phyloP scores from a whole-genome alignment of 2,113 vertebrate species.

The Heloderma charlesbogerti region DNA sequence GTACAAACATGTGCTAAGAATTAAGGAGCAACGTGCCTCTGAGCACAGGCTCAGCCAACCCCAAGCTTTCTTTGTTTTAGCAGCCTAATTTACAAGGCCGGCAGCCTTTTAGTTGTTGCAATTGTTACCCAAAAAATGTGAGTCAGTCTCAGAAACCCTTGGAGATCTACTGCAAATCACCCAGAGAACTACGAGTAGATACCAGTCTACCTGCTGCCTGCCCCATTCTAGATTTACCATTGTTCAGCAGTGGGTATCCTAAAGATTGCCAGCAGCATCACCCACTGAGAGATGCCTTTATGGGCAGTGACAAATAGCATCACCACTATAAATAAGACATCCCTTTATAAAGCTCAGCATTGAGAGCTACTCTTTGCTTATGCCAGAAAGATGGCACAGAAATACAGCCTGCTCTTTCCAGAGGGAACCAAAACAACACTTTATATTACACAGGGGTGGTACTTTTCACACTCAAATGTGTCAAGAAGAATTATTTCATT shows the following conservation, averaged over 20 bases:
- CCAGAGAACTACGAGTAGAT: neutral
- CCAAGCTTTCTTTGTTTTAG: neutral
- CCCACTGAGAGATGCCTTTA: neutral
- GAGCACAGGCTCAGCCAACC: too few relatives aligned
- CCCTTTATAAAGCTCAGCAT: neutral
- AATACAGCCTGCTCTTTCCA: neutral
- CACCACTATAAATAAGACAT: neutral
- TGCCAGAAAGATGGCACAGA: neutral
- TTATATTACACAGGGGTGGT: neutral
- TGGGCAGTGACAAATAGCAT: rapidly evolving
- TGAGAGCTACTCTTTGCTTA: neutral
- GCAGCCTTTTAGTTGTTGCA: neutral
- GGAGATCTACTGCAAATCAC: neutral
- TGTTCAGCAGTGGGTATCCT: neutral
- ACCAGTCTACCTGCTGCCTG: too few relatives aligned
- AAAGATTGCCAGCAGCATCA: too few relatives aligned
- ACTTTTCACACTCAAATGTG: neutral
- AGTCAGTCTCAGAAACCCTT: neutral
- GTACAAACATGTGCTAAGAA: neutral
- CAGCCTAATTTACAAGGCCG: neutral
- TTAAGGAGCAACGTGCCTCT: neutral
- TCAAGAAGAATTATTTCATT: neutral
- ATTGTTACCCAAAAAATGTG: neutral
- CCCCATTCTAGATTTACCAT: rapidly evolving
- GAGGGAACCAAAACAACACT: neutral